Evolutionary conservation across 2,888 invertebrate genomes (phyloP).

Genomic region (Cantharis nigra): DNA sequence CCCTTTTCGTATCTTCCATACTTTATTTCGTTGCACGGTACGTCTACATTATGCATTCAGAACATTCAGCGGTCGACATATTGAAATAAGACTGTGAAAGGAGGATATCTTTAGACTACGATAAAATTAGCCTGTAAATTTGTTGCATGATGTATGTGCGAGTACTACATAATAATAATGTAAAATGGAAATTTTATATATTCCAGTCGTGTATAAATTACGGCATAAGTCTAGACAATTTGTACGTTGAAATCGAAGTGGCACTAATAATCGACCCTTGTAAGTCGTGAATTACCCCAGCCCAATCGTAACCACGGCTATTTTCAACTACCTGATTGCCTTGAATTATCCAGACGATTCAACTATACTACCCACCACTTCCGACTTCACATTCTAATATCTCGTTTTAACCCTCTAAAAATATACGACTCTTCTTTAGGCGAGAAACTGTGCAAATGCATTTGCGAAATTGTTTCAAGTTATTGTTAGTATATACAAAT

Average conservation of each 20-base stretch:
- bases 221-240: not conserved
- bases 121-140: not conserved
- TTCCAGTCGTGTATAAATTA: not conserved
- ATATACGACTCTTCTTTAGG: not conserved
- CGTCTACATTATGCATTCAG: not conserved
- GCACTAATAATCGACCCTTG: not conserved
- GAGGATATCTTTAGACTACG: not conserved
- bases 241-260: not conserved
- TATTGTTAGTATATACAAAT: too few relatives aligned
- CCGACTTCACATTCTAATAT: not conserved
- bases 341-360: not conserved
- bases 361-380: not conserved
- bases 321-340: not conserved
- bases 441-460: not conserved
- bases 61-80: not conserved
- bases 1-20: not conserved
- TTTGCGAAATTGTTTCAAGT: not conserved
- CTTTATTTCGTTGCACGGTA: not conserved
- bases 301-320: not conserved
- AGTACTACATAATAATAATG: not conserved
- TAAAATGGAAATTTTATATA: not conserved
- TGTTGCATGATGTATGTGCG: not conserved
- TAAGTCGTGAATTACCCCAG: not conserved
- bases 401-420: not conserved
- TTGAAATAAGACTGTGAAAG: not conserved